Evolutionary conservation across 2,797 vertebrate species (phyloP).

Genomic region (Miichthys miiuy): DNA sequence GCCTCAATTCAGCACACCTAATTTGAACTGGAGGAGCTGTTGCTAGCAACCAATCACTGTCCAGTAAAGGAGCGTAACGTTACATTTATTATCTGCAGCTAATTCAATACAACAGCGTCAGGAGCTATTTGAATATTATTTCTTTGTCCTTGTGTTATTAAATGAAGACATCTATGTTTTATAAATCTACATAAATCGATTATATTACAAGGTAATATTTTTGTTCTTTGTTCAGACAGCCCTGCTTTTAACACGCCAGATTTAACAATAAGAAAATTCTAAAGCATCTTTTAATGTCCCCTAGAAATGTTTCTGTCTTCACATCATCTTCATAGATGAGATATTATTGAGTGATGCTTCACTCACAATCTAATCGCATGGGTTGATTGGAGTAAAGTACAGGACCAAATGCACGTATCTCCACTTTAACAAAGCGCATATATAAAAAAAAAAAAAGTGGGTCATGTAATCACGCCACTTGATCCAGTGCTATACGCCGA

Average conservation of each 20-base stretch:
- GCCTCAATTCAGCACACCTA: background rate
- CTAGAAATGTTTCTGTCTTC: constrained; percentile 2
- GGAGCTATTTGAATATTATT: background rate
- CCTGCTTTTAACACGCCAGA: background rate
- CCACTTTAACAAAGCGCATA: constrained; percentile 59
- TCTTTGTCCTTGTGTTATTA: background rate
- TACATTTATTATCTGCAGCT: background rate
- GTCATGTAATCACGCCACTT: constrained; percentile 65
- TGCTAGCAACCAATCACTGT: background rate
- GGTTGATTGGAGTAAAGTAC: constrained; percentile 47
- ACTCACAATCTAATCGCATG: constrained; percentile 42
- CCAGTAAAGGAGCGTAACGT: background rate
- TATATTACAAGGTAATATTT: background rate
- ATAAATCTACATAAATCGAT: background rate
- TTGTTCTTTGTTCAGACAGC: background rate
- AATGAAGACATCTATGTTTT: background rate
- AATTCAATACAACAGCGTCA: too few species aligned
- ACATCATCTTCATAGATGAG: constrained; percentile 24
- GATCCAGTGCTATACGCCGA: constrained; percentile 41
- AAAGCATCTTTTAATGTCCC: background rate
- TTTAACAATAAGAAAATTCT: background rate
- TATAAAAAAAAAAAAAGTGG: constrained; percentile 49
- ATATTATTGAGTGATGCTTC: constrained; percentile 40
- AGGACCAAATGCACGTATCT: constrained; percentile 25
- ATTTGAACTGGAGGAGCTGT: background rate